Percentiles rank a stretch among this genome's conserved stretches.
phyloP scores from a whole-genome alignment of 2,888 invertebrate genomes.

The Augiades crinisus region DNA sequence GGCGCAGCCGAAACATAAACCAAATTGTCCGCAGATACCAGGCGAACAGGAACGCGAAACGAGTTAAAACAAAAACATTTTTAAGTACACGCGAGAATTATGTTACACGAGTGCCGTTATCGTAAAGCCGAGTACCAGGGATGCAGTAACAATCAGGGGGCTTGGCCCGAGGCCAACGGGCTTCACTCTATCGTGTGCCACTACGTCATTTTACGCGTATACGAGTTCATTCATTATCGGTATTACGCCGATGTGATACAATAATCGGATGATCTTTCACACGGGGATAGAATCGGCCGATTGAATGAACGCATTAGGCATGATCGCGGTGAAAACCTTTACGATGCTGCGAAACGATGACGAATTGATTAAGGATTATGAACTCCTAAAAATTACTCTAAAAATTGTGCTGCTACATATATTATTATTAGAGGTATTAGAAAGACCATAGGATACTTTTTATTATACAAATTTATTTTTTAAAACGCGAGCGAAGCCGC shows the following conservation, averaged over 20 bases:
- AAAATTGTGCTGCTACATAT: too few species aligned
- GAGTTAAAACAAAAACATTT: neutral
- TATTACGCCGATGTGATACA: conserved; percentile 31
- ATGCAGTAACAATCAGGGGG: conserved; percentile 37
- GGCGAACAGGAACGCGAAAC: neutral
- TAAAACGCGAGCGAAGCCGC: too few species aligned
- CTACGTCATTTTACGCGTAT: conserved; percentile 33
- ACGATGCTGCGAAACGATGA: too few species aligned
- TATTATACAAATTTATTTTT: too few species aligned
- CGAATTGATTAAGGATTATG: too few species aligned
- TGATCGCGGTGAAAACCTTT: too few species aligned
- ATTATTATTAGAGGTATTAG: too few species aligned
- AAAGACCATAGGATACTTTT: too few species aligned
- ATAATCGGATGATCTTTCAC: conserved; percentile 20
- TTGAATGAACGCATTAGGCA: neutral
- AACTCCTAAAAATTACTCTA: too few species aligned
- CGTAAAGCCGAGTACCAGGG: conserved; percentile 37
- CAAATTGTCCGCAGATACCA: too few species aligned
- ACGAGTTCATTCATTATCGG: conserved; percentile 37
- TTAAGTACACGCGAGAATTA: conserved; percentile 6
- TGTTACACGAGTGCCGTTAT: conserved; percentile 13
- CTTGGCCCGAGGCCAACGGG: conserved; percentile 43
- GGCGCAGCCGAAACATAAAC: too few species aligned
- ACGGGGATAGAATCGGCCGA: neutral
- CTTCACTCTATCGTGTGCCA: conserved; percentile 30